phyloP scores from a whole-genome alignment of 2,888 invertebrate genomes.

The Napeogenes inachia region DNA sequence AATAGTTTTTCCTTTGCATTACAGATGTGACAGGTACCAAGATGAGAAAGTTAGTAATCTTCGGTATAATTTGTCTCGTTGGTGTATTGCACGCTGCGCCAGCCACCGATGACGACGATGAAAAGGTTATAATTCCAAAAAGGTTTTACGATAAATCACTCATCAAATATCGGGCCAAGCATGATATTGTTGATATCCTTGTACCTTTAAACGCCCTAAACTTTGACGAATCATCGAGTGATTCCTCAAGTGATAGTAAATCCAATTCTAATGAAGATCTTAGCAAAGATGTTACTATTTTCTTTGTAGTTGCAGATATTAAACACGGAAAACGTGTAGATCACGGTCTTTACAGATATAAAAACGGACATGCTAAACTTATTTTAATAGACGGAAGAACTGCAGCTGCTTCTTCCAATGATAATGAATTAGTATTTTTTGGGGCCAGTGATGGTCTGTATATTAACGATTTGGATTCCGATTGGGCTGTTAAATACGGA shows the following conservation, averaged over 20 bases:
- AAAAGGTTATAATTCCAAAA: background rate
- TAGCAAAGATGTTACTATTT: constrained; percentile 9
- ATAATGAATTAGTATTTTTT: constrained; percentile 42
- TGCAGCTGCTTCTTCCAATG: constrained; percentile 39
- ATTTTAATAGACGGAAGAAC: constrained; percentile 46
- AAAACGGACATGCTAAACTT: constrained; percentile 35
- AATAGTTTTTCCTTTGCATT: too few relatives aligned
- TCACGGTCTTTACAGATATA: constrained; percentile 41
- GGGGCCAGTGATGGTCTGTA: constrained; percentile 53
- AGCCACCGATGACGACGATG: background rate
- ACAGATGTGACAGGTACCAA: too few relatives aligned
- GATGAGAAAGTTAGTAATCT: too few relatives aligned
- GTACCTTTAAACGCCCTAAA: constrained; percentile 35
- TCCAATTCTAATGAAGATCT: constrained; percentile 20
- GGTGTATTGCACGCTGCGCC: background rate
- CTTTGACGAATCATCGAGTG: constrained; percentile 23
- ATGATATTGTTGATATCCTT: constrained; percentile 34
- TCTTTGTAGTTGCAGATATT: constrained; percentile 35
- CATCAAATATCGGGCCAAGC: constrained; percentile 22
- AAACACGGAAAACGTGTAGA: constrained; percentile 21
- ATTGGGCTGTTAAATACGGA: constrained; percentile 35
- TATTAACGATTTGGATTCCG: constrained; percentile 35
- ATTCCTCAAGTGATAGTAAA: constrained; percentile 11
- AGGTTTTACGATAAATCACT: background rate
- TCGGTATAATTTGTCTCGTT: too few relatives aligned